A percentile compares a stretch with the other conserved stretches of the same genome.
These are phyloP conservation scores for Cyclura pinguis DNA, from an alignment of 2,797 vertebrate species.

Conservation along the genomic window DNA sequence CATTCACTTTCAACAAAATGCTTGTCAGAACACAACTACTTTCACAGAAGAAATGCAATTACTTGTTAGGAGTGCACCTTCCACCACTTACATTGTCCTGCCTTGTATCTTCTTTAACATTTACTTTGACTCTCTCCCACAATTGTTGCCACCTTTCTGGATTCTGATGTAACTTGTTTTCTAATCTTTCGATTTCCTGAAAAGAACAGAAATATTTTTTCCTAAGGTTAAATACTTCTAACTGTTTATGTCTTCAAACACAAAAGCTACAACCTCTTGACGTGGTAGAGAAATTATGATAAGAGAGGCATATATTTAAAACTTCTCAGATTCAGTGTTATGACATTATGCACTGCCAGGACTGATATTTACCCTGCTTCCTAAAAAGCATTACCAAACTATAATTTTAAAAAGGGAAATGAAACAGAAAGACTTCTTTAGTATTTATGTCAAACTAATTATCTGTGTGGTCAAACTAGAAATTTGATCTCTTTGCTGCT, in stretches of 20 bases:
- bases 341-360: slow-evolving; percentile 63
- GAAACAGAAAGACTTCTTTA: slow-evolving; percentile 61
- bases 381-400: slow-evolving; percentile 43
- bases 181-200: slow-evolving; percentile 95
- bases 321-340: slow-evolving; percentile 41
- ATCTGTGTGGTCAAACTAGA: slow-evolving; percentile 67
- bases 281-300: slow-evolving; percentile 20
- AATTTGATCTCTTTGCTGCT: slow-evolving; percentile 57
- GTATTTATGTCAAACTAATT: slow-evolving; percentile 60
- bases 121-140: slow-evolving; percentile 89
- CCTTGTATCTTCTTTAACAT: slow-evolving; percentile 90
- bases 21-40: neutral
- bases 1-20: slow-evolving; percentile 1
- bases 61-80: neutral
- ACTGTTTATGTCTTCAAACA: slow-evolving; percentile 30
- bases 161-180: slow-evolving; percentile 89
- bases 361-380: slow-evolving; percentile 66
- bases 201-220: slow-evolving; percentile 62
- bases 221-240: slow-evolving; percentile 48
- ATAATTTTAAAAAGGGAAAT: slow-evolving; percentile 56
- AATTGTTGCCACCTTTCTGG: slow-evolving; percentile 92
- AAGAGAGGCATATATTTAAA: slow-evolving; percentile 48
- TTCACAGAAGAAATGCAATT: neutral
- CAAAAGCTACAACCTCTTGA: slow-evolving; percentile 36
- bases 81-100: slow-evolving; percentile 87